phyloP scores from a whole-genome alignment of 2,797 vertebrate genomes.

The Sylvia borin region DNA sequence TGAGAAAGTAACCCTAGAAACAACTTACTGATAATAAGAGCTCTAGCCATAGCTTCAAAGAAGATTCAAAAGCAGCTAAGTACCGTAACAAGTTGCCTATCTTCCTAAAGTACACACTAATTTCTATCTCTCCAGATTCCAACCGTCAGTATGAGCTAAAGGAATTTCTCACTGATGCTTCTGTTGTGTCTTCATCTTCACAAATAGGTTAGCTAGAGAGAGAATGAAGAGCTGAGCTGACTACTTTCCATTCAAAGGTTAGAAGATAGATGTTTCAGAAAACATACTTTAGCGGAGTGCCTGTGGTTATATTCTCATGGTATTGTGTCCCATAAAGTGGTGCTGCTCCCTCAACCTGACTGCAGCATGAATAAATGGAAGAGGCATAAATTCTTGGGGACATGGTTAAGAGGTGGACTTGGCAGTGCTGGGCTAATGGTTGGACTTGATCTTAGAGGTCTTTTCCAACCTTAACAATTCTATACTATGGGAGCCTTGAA shows the following conservation, averaged over 20 bases:
- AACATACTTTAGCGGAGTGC: accelerated
- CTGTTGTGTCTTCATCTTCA: background rate
- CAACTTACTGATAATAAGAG: background rate
- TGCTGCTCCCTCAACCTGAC: background rate
- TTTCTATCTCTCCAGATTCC: background rate
- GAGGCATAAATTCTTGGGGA: background rate
- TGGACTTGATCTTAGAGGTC: background rate
- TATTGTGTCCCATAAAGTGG: background rate
- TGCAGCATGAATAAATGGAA: background rate
- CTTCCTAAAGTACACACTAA: background rate
- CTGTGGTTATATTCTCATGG: background rate
- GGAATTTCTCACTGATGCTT: background rate
- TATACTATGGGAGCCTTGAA: background rate
- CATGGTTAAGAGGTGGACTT: background rate
- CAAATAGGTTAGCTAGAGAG: background rate
- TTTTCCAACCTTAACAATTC: background rate
- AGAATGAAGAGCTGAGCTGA: background rate
- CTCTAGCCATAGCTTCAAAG: background rate
- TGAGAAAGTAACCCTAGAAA: background rate
- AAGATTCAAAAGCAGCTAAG: background rate
- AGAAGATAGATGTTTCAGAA: background rate
- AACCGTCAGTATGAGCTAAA: background rate
- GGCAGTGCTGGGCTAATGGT: background rate
- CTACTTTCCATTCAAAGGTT: background rate
- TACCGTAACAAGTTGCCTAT: background rate